These are phyloP conservation scores for Danio tinwini DNA, from an alignment of 2,797 vertebrate species.

Conservation along the genomic window DNA sequence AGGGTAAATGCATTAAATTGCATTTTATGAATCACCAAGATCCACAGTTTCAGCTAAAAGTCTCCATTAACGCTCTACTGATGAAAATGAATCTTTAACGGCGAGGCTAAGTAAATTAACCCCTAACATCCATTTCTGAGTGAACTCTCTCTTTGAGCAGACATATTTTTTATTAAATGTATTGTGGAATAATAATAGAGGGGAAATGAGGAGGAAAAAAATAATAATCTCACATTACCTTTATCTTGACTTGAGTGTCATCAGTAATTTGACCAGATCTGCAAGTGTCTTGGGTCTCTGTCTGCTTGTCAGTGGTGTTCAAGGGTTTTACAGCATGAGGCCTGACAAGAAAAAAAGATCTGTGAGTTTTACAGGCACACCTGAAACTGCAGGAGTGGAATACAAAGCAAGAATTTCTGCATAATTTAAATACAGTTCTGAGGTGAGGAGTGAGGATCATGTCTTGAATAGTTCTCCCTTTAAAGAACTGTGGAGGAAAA, in stretches of 20 bases:
- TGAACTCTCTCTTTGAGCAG: no score
- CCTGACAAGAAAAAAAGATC: constrained; percentile 70
- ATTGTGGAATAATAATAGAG: neutral
- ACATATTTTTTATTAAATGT: neutral
- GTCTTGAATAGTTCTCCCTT: no score
- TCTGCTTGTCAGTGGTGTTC: constrained; percentile 75
- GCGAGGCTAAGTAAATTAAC: no score
- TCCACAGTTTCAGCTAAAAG: no score
- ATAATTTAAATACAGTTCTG: neutral
- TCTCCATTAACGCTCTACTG: no score
- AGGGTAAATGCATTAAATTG: no score
- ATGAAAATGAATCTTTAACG: no score
- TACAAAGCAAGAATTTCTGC: constrained; percentile 9
- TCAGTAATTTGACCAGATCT: constrained; percentile 52
- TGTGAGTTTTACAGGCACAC: constrained; percentile 6
- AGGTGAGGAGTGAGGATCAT: no score
- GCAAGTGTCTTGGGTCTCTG: constrained; percentile 56
- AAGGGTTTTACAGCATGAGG: constrained; percentile 92
- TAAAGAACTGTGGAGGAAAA: neutral
- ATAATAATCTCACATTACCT: constrained; percentile 58
- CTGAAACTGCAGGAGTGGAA: neutral
- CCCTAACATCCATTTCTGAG: no score
- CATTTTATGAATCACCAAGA: no score
- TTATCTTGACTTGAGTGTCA: constrained; percentile 59
- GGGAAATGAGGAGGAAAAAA: neutral